phyloP scores from a whole-genome alignment of 1,140 invertebrate species.

The Wasmannia auropunctata region DNA sequence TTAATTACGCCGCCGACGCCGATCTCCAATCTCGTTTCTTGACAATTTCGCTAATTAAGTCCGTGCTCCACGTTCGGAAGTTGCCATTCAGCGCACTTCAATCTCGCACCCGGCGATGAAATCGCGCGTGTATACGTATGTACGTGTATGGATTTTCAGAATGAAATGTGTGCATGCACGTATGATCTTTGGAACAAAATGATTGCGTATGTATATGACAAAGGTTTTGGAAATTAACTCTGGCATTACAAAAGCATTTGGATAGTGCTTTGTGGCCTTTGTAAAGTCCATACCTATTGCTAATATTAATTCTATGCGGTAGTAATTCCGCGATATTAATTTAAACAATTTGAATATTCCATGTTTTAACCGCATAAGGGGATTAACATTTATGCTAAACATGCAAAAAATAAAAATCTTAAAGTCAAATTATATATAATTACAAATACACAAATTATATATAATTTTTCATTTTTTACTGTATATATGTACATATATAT shows the following conservation, averaged over 20 bases:
- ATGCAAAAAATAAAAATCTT: neutral
- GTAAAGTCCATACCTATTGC: neutral
- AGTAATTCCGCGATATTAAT: neutral
- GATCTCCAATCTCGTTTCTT: conserved; percentile 47
- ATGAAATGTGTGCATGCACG: neutral
- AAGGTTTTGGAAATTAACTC: conserved; percentile 13
- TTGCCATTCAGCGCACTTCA: conserved; percentile 24
- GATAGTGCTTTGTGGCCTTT: neutral
- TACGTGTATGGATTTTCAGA: neutral
- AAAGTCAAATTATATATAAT: neutral
- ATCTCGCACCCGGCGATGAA: neutral
- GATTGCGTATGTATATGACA: neutral
- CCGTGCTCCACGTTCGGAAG: conserved; percentile 1
- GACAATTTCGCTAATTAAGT: conserved; percentile 56
- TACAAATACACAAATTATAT: neutral
- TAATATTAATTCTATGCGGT: neutral
- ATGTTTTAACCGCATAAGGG: neutral
- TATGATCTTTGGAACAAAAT: neutral
- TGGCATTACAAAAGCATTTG: neutral
- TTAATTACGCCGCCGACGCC: conserved; percentile 10
- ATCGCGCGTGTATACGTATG: neutral
- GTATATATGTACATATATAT: neutral
- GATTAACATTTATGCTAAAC: neutral
- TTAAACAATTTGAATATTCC: neutral
- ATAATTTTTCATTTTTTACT: neutral